A percentile compares a stretch with the other conserved stretches of the same genome.
phyloP scores from a whole-genome alignment of 2,888 invertebrate species.

The Parnassius smintheus region DNA sequence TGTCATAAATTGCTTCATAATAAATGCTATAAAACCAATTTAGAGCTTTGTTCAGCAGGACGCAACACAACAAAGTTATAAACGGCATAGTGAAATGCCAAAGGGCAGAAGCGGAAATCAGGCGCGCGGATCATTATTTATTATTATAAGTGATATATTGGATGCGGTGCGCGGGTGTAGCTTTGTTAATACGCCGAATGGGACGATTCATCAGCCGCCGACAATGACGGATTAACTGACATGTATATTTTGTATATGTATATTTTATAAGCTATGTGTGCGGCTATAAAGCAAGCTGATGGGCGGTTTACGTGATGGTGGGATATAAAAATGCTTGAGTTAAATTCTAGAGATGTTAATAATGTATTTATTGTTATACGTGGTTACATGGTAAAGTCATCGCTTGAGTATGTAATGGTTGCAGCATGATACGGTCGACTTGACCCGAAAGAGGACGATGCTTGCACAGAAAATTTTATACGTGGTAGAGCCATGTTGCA shows the following conservation, averaged over 20 bases:
- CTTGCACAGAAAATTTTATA: no score
- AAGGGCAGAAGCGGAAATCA: neutral
- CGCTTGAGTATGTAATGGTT: no score
- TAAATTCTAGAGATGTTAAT: neutral
- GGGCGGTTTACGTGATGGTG: neutral
- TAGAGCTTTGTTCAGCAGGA: neutral
- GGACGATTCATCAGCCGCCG: constrained; percentile 62
- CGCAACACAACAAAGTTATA: neutral
- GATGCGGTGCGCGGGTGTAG: constrained; percentile 22
- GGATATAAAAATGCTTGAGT: neutral
- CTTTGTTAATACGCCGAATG: constrained; percentile 38
- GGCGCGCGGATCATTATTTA: constrained; percentile 17
- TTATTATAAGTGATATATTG: constrained; percentile 16
- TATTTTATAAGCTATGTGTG: constrained; percentile 13
- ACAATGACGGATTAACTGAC: constrained; percentile 62
- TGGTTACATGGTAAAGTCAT: no score
- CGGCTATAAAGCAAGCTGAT: constrained; percentile 31
- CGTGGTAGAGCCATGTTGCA: no score
- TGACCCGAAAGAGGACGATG: no score
- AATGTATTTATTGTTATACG: no score
- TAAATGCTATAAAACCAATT: neutral
- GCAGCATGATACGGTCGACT: no score
- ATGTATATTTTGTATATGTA: constrained; percentile 26
- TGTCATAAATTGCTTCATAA: no score
- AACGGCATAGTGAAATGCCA: neutral